phyloP scores from a whole-genome alignment of 2,113 vertebrate genomes.

The Cranoglanis bouderius region DNA sequence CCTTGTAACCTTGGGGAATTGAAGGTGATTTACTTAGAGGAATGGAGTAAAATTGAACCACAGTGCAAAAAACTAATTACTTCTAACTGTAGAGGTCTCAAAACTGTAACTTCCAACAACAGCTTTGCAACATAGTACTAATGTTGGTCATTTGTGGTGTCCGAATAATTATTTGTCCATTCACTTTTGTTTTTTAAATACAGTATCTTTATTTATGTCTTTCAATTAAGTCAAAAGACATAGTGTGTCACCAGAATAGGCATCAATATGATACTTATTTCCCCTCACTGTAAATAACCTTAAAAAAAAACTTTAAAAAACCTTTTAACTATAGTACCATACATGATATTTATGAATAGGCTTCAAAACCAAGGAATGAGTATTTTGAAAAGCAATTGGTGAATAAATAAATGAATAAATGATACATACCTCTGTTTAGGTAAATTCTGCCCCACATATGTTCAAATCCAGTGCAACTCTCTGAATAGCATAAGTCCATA shows the following conservation, averaged over 20 bases:
- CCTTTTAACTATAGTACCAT: neutral
- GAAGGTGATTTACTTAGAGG: neutral
- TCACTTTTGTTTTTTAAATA: neutral
- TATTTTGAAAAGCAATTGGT: neutral
- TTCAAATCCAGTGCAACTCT: neutral
- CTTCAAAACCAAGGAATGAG: neutral
- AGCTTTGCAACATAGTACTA: too few relatives aligned
- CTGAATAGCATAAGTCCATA: conserved; percentile 26
- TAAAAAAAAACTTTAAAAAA: too few relatives aligned
- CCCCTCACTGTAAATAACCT: neutral
- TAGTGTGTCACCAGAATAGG: neutral
- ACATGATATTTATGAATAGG: neutral
- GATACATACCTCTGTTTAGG: neutral
- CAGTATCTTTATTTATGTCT: neutral
- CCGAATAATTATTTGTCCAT: too few relatives aligned
- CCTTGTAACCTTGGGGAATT: neutral
- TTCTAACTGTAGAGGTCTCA: neutral
- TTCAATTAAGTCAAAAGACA: neutral
- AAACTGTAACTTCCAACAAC: too few relatives aligned
- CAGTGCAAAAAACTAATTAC: neutral
- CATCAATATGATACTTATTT: neutral
- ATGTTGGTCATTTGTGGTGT: too few relatives aligned
- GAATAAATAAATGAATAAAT: neutral
- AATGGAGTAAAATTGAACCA: neutral
- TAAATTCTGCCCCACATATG: neutral